A percentile compares a stretch with the other conserved stretches of the same genome.
Evolutionary conservation across 2,888 invertebrate genomes (phyloP).

Genomic region (Drosophila monieri): DNA sequence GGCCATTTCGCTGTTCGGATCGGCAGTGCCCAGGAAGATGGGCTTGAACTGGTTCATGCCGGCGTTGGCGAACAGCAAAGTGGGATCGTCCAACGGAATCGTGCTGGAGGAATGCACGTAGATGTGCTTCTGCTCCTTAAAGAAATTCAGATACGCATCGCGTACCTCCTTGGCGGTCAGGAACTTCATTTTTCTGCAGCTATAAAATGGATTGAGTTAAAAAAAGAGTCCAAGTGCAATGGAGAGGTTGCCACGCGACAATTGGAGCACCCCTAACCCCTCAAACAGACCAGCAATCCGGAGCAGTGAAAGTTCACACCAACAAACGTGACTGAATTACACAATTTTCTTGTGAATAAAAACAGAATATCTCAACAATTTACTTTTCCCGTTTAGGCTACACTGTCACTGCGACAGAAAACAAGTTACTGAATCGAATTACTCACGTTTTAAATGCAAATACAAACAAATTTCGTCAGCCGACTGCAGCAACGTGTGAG

Average conservation of each 20-base stretch:
- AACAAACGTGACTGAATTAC: conserved; percentile 47
- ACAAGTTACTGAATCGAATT: conserved; percentile 40
- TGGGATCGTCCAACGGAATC: conserved; percentile 98
- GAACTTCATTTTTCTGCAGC: conserved; percentile 63
- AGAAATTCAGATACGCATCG: conserved; percentile 94
- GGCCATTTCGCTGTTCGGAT: conserved; percentile 98
- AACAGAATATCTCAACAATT: not conserved
- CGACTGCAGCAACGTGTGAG: conserved; percentile 69
- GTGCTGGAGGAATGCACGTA: conserved; percentile 99
- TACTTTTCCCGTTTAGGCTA: not conserved
- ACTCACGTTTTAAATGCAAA: conserved; percentile 67
- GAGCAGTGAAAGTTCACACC: conserved; percentile 65
- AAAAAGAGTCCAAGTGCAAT: conserved; percentile 2
- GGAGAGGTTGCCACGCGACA: conserved; percentile 67
- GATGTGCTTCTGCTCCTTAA: conserved; percentile 92
- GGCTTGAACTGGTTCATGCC: conserved; percentile 99
- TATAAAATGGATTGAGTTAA: not conserved
- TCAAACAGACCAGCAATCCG: conserved; percentile 11
- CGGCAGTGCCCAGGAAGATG: conserved; percentile 97
- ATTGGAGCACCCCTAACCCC: conserved; percentile 19
- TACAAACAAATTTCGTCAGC: conserved; percentile 69
- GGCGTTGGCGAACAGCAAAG: conserved; percentile 98
- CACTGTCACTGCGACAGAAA: not conserved
- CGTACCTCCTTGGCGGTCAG: conserved; percentile 90
- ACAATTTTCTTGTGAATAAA: conserved; percentile 7